Evolutionary conservation across 2,113 vertebrate genomes (phyloP).

Genomic region (Eudyptes chrysolophus): DNA sequence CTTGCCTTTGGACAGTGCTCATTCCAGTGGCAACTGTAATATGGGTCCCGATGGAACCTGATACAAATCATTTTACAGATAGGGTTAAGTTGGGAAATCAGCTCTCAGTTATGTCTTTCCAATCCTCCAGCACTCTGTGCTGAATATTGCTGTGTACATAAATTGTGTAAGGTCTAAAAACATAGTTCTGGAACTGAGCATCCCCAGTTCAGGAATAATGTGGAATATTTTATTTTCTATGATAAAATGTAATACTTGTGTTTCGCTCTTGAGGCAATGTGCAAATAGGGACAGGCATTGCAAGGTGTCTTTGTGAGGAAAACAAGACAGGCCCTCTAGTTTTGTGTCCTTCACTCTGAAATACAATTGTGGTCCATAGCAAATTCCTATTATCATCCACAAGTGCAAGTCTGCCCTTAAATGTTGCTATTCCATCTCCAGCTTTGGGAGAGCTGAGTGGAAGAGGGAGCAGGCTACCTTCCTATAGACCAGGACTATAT

Average conservation of each 20-base stretch:
- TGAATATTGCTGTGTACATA: background rate
- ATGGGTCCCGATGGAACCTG: background rate
- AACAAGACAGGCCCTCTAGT: background rate
- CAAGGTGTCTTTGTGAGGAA: background rate
- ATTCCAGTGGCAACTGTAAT: background rate
- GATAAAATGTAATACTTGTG: background rate
- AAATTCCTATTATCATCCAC: background rate
- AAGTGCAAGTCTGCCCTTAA: background rate
- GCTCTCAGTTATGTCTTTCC: background rate
- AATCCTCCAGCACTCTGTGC: background rate
- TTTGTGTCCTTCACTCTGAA: background rate
- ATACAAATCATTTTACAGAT: background rate
- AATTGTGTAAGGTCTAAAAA: background rate
- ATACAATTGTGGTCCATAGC: background rate
- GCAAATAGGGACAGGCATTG: background rate
- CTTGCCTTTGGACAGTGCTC: background rate
- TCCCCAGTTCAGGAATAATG: background rate
- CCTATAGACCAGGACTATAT: background rate
- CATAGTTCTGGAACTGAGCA: background rate
- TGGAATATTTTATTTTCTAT: background rate
- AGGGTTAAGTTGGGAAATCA: background rate
- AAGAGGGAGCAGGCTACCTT: background rate
- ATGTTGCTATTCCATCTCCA: background rate
- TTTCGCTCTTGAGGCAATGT: background rate
- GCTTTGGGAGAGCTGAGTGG: background rate